A percentile compares a stretch with the other conserved stretches of the same genome.
Evolutionary conservation across 2,888 invertebrate genomes (phyloP).

Genomic region (Dasypolia templi): DNA sequence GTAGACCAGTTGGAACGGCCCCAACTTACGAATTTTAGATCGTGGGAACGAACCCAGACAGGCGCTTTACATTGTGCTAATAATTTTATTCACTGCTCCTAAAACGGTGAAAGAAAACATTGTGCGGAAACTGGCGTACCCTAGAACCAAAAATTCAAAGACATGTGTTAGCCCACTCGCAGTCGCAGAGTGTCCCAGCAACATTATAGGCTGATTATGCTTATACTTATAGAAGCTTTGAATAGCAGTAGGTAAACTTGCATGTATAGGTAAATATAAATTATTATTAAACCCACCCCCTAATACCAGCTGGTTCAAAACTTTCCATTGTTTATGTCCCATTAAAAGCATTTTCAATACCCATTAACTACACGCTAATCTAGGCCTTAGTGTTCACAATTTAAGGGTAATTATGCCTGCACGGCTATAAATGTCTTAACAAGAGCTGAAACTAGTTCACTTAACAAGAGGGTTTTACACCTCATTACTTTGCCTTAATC

Average conservation of each 20-base stretch:
- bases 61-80: too few species aligned
- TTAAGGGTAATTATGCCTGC: slow-evolving; percentile 55
- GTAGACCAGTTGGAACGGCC: too few species aligned
- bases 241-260: not conserved
- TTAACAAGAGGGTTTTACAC: slow-evolving; percentile 84
- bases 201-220: too few species aligned
- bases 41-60: too few species aligned
- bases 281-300: slow-evolving; percentile 17
- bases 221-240: not conserved
- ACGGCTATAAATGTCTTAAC: slow-evolving; percentile 48
- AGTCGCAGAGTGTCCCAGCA: too few species aligned
- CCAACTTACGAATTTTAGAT: too few species aligned
- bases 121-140: too few species aligned
- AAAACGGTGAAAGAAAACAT: too few species aligned
- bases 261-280: not conserved
- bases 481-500: slow-evolving; percentile 82
- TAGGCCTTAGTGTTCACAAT: slow-evolving; percentile 40
- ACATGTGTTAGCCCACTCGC: too few species aligned
- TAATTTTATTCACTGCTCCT: too few species aligned
- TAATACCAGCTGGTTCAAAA: slow-evolving; percentile 46
- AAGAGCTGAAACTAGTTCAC: slow-evolving; percentile 80
- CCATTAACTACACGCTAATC: slow-evolving; percentile 50
- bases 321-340: slow-evolving; percentile 49
- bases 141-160: too few species aligned
- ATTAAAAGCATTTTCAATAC: slow-evolving; percentile 63